A percentile compares a stretch with the other conserved stretches of the same genome.
phyloP scores from a whole-genome alignment of 1,140 invertebrate genomes.

The Paraescarpia echinospica region DNA sequence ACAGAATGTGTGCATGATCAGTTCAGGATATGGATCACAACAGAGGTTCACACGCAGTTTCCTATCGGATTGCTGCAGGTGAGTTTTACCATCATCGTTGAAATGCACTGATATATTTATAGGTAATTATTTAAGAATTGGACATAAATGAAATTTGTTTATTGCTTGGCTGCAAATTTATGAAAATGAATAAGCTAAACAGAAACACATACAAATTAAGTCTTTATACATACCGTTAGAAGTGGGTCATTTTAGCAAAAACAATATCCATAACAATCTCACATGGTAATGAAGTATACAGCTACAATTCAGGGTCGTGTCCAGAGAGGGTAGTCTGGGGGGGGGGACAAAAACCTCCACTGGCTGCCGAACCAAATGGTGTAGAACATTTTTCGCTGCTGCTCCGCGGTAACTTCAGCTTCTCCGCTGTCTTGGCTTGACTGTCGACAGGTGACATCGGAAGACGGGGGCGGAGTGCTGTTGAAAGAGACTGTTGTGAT shows the following conservation, averaged over 20 bases:
- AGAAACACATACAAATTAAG: neutral
- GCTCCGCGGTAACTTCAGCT: too few species aligned
- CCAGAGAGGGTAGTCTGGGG: too few species aligned
- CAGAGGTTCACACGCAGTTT: slow-evolving; percentile 90
- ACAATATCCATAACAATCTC: neutral
- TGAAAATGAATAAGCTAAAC: neutral
- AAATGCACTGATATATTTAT: neutral
- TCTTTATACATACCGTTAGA: neutral
- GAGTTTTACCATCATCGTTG: slow-evolving; percentile 10
- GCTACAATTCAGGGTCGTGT: neutral
- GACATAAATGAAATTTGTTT: neutral
- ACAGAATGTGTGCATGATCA: slow-evolving; percentile 79
- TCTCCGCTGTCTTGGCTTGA: too few species aligned
- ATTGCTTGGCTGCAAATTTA: neutral
- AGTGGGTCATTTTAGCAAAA: neutral
- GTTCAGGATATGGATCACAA: slow-evolving; percentile 94
- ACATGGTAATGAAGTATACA: neutral
- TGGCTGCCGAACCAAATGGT: too few species aligned
- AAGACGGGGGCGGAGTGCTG: too few species aligned
- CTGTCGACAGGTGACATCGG: too few species aligned
- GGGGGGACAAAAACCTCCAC: too few species aligned
- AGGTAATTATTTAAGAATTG: neutral
- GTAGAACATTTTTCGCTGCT: too few species aligned
- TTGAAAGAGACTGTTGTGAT: too few species aligned
- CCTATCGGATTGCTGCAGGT: slow-evolving; percentile 86